These are phyloP conservation scores for Opisthograptis luteolata DNA, from an alignment of 2,888 invertebrate genomes.

Conservation along the genomic window DNA sequence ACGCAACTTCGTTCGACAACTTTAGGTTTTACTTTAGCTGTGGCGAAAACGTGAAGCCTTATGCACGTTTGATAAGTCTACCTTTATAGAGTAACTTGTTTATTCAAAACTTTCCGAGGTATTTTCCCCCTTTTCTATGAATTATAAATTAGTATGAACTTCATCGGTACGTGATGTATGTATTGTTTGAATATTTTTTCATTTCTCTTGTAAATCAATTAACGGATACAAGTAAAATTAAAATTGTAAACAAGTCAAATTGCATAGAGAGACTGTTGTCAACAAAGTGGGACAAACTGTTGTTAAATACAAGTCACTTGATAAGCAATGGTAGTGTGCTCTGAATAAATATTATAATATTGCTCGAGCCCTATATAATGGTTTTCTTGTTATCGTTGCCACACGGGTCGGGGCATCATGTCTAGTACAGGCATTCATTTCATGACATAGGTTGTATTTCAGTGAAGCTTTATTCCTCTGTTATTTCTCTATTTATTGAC, in stretches of 20 bases:
- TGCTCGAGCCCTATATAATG: conserved; percentile 51
- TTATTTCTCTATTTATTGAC: too few relatives aligned
- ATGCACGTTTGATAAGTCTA: too few relatives aligned
- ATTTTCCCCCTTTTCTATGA: too few relatives aligned
- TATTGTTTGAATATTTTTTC: neutral
- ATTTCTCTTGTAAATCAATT: conserved; percentile 22
- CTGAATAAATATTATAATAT: conserved; percentile 65
- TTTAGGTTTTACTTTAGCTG: neutral
- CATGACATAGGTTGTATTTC: neutral
- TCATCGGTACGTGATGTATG: too few relatives aligned
- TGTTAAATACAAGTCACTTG: conserved; percentile 64
- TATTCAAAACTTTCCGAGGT: too few relatives aligned
- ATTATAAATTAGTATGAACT: too few relatives aligned
- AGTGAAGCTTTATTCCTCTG: neutral
- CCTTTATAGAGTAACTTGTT: too few relatives aligned
- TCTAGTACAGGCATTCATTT: conserved; percentile 27
- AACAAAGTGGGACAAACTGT: conserved; percentile 64
- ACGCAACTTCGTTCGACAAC: conserved; percentile 30
- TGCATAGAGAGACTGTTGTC: conserved; percentile 51
- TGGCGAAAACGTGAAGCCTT: too few relatives aligned
- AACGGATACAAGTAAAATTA: conserved; percentile 37
- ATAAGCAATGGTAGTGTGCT: conserved; percentile 64
- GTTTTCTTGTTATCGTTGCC: conserved; percentile 58
- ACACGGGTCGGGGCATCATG: conserved; percentile 46
- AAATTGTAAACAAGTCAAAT: conserved; percentile 42